A percentile compares a stretch with the other conserved stretches of the same genome.
Conservation (phyloP, 2,888 invertebrate genomes). For the Osedax frankpressi region DNA sequence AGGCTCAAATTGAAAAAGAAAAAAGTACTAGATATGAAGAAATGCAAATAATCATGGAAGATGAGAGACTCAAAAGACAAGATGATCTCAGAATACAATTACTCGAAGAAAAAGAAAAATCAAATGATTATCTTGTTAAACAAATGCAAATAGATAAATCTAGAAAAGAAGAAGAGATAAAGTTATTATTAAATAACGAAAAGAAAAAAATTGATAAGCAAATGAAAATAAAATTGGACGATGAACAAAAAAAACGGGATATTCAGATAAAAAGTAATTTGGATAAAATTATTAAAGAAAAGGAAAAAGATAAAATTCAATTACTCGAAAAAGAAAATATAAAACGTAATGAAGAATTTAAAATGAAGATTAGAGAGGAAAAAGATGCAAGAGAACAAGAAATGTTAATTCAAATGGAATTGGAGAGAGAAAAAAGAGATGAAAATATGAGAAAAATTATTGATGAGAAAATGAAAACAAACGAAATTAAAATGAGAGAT, state of each 20-base stretch:
- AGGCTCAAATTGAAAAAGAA: not conserved
- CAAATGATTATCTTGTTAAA: not conserved
- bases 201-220: not conserved
- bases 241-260: not conserved
- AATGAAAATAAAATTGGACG: not conserved
- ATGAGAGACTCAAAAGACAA: not conserved
- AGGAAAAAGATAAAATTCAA: conserved; percentile 9
- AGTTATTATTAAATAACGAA: not conserved
- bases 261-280: not conserved
- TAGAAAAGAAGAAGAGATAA: not conserved
- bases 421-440: not conserved
- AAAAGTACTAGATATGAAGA: not conserved
- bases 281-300: not conserved
- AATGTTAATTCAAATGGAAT: not conserved
- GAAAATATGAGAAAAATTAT: not conserved
- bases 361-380: not conserved
- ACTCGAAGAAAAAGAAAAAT: not conserved
- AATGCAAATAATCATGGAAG: not conserved
- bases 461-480: not conserved
- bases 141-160: not conserved
- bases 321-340: not conserved
- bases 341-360: not conserved
- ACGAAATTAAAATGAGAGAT: not conserved
- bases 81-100: not conserved
- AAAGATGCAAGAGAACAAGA: not conserved